Evolutionary conservation across 1,140 invertebrate species (phyloP).

Genomic region (Gerris buenoi): DNA sequence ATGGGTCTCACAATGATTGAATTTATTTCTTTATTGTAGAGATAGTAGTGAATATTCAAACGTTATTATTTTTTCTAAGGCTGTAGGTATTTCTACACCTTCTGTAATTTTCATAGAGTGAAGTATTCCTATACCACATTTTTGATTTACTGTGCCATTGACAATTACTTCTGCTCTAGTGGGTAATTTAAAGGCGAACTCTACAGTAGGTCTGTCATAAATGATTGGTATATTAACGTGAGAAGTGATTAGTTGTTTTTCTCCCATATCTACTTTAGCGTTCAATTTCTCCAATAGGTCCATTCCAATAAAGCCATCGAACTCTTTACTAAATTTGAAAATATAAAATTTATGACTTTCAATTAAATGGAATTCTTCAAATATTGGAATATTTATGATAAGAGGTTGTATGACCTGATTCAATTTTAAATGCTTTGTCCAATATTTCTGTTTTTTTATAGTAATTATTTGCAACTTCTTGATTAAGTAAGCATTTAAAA

Average conservation of each 20-base stretch:
- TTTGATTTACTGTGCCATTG: neutral
- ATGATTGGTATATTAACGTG: neutral
- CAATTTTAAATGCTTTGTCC: neutral
- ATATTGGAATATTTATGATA: neutral
- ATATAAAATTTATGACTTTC: constrained; percentile 1
- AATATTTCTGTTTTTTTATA: neutral
- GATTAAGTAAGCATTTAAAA: neutral
- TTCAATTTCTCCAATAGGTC: neutral
- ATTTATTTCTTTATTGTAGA: neutral
- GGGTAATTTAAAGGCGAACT: neutral
- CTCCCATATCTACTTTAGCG: too few species aligned
- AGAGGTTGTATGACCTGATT: neutral
- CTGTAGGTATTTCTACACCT: neutral
- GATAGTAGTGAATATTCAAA: neutral
- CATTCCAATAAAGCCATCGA: neutral
- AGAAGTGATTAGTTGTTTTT: neutral
- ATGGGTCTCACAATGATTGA: neutral
- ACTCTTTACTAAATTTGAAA: neutral
- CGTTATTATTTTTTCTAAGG: neutral
- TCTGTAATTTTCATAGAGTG: neutral
- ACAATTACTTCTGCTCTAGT: neutral
- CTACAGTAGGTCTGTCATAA: neutral
- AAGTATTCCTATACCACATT: neutral
- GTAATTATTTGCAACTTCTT: neutral
- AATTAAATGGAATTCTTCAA: neutral